A percentile compares a stretch with the other conserved stretches of the same genome.
These are phyloP conservation scores for Rhinoraja longicauda DNA, from an alignment of 2,797 vertebrate species.

Conservation along the genomic window DNA sequence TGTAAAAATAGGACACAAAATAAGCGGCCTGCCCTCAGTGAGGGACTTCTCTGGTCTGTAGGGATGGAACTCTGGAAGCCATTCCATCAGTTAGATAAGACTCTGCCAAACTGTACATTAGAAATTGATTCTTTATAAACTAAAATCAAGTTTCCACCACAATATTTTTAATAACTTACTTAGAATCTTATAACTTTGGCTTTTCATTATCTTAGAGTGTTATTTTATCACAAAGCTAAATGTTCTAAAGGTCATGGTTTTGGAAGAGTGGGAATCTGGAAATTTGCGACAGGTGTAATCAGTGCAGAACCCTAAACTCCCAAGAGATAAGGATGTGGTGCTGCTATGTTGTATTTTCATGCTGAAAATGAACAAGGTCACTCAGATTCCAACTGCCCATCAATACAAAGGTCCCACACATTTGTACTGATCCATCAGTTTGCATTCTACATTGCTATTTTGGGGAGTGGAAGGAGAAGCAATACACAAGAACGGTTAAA, in stretches of 20 bases:
- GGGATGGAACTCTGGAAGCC: neutral
- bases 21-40: neutral
- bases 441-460: neutral
- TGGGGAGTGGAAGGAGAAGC: neutral
- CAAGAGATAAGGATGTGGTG: neutral
- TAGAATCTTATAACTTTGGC: neutral
- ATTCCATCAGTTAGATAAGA: neutral
- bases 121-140: neutral
- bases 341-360: neutral
- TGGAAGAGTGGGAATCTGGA: neutral
- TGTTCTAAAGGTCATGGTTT: neutral
- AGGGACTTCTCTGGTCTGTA: neutral
- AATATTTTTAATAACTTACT: neutral
- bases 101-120: neutral
- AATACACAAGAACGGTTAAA: neutral
- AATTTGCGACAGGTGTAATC: neutral
- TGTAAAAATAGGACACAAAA: neutral
- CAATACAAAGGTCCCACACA: neutral
- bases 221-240: neutral
- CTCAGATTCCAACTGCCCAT: neutral
- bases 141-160: neutral
- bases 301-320: neutral
- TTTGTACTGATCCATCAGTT: neutral
- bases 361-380: neutral
- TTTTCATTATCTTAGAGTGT: neutral